These are phyloP conservation scores for Ranitomeya imitator DNA, from an alignment of 2,113 vertebrate genomes.

Conservation along the genomic window DNA sequence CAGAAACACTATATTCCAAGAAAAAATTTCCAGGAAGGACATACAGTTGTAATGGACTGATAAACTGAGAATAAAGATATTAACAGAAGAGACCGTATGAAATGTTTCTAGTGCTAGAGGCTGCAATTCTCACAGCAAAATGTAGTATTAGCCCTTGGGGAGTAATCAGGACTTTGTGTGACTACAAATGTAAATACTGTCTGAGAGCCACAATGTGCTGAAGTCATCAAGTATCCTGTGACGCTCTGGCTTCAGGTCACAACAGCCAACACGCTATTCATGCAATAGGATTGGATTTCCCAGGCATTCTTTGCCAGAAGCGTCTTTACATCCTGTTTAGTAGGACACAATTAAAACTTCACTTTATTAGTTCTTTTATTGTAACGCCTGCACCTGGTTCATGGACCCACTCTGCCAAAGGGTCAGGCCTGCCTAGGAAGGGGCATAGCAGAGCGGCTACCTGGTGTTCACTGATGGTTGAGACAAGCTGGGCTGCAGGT, in stretches of 20 bases:
- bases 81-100: background rate
- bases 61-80: background rate
- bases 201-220: background rate
- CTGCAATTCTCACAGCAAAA: background rate
- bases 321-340: background rate
- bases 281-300: background rate
- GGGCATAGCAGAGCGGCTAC: too few species aligned
- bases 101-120: background rate
- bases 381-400: too few species aligned
- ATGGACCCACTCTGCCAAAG: too few species aligned
- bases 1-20: background rate
- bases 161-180: background rate
- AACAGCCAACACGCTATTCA: background rate
- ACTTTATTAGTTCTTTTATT: background rate
- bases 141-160: background rate
- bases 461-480: too few species aligned
- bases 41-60: background rate
- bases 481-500: too few species aligned
- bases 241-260: background rate
- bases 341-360: background rate
- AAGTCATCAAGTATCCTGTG: constrained; percentile 33
- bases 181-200: constrained; percentile 27
- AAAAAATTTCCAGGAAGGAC: too few species aligned
- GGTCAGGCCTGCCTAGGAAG: too few species aligned
- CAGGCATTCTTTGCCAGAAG: background rate